Percentiles rank a stretch among this genome's conserved stretches.
These are phyloP conservation scores for Oncorhynchus kisutch DNA, from an alignment of 2,113 vertebrate genomes.

Conservation along the genomic window DNA sequence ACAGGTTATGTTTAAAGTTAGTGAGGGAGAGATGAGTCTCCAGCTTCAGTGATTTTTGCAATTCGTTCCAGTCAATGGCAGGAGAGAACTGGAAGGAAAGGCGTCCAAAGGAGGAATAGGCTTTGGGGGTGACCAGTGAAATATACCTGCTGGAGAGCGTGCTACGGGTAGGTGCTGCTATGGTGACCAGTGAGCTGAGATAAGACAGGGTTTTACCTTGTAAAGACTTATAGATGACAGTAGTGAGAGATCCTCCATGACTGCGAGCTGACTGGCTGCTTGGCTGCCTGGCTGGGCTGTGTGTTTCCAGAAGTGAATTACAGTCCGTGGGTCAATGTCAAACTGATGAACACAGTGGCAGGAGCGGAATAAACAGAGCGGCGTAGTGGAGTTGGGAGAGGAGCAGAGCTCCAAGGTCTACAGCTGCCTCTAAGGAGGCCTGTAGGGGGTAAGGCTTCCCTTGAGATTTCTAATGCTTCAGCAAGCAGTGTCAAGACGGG, in stretches of 20 bases:
- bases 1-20: too few species aligned
- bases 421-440: slow-evolving; percentile 44
- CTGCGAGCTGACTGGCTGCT: background rate
- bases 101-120: too few species aligned
- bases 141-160: too few species aligned
- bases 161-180: too few species aligned
- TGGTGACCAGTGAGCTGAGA: too few species aligned
- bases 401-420: slow-evolving; percentile 44
- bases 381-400: slow-evolving; percentile 31
- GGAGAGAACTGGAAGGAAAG: too few species aligned
- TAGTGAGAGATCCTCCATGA: slow-evolving; percentile 13
- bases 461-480: slow-evolving; percentile 46
- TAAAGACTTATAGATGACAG: too few species aligned
- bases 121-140: too few species aligned
- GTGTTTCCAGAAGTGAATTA: slow-evolving; percentile 50
- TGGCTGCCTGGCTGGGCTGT: background rate
- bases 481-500: slow-evolving; percentile 49
- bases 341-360: slow-evolving; percentile 20
- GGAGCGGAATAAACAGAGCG: background rate
- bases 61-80: too few species aligned
- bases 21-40: too few species aligned
- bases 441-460: slow-evolving; percentile 45
- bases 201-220: too few species aligned
- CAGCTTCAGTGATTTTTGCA: too few species aligned
- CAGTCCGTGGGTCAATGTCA: slow-evolving; percentile 27